Base-by-base conservation (phyloP, 2,888 invertebrate species). In the Mechanitis mazaeus region DNA sequence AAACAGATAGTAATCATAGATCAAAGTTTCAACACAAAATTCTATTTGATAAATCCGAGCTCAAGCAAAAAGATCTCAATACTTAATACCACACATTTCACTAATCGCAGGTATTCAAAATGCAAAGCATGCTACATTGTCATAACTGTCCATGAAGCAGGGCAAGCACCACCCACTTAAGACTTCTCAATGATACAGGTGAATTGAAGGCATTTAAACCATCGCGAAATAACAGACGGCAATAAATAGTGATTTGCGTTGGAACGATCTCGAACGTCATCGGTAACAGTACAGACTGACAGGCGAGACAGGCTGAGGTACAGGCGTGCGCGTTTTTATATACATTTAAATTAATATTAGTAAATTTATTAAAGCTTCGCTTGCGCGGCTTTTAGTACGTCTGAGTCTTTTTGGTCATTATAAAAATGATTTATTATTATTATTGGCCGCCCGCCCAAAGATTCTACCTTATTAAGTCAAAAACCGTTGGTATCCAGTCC, bases 171-270 rank as follows among this genome's bases (percentile, higher is more conserved):
- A 38, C 45, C 56, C 56, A 57, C 57, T 60, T 62, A 65, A 67
- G 64, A 5, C 63, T 54, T 63, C 63, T 68, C 68, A 68, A 67
- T 71, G 69, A 68, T 71, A 57, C 65, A 66, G 65, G 61, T 62
- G 67, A 67, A 66, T 64, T 68, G 68, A 68, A 63, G 65, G 65
- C 50, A 64, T 65, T 65, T 64, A 66, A 63, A 60, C 47, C 61
- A 60, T 62, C 64, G 72, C 73, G 68, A 75, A 82, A 81, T 79
- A 75, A 71, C 62, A 69, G 72, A 64, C 64, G 63, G 72, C 84
- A 84, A 86, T 85, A 83, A 84, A 83, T 80, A 79, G 83, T 83
- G 78, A 83, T 85, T 85, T 84, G 80, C 78, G 75, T 71, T 75
- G 76, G 77, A 75, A 64, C 55, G 65, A 66, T 64, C 64, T 60